Evolutionary conservation across 2,797 vertebrate genomes (phyloP).

Genomic region (Cyclura pinguis): DNA sequence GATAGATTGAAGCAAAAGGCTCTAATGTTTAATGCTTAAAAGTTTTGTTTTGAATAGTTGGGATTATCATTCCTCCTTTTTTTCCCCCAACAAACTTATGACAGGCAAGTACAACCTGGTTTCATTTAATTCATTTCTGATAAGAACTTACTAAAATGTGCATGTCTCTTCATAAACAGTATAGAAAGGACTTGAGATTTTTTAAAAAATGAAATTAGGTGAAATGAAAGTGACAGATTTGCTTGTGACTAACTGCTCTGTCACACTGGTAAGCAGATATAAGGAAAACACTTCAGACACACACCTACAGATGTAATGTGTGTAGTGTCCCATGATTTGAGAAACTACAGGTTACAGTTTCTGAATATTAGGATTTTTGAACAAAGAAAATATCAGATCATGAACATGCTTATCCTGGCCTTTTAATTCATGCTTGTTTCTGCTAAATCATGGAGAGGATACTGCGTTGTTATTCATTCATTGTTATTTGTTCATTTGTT

Average conservation of each 20-base stretch:
- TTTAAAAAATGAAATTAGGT: not conserved
- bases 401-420: constrained; percentile 47
- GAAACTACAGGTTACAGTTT: not conserved
- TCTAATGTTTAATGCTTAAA: not conserved
- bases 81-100: rapidly evolving
- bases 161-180: not conserved
- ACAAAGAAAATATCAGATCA: constrained; percentile 17
- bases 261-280: not conserved
- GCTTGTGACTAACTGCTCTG: not conserved
- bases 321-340: not conserved
- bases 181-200: not conserved
- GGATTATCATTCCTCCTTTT: not conserved
- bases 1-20: not conserved
- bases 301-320: not conserved
- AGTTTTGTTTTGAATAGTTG: not conserved
- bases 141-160: no score
- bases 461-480: constrained; percentile 58
- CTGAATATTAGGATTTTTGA: constrained; percentile 29
- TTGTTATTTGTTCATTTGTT: constrained; percentile 62
- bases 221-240: not conserved
- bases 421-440: constrained; percentile 58
- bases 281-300: not conserved
- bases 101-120: not conserved
- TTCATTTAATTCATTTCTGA: not conserved
- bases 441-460: constrained; percentile 46